Evolutionary conservation across 2,113 vertebrate genomes (phyloP).

Genomic region (Gymnorhina tibicen): DNA sequence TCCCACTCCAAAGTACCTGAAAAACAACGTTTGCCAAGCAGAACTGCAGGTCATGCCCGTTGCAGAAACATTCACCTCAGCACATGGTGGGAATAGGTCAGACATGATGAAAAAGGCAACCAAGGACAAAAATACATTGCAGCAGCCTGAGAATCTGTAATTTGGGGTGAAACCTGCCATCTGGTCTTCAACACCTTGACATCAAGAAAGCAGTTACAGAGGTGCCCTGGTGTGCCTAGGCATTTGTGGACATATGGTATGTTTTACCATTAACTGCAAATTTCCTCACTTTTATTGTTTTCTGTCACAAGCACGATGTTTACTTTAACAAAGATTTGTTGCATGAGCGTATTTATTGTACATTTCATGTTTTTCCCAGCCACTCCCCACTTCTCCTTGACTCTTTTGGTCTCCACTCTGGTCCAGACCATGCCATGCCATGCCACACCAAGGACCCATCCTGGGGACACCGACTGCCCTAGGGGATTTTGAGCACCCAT

Average conservation of each 20-base stretch:
- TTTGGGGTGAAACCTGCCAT: slow-evolving; percentile 39
- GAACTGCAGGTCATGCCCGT: slow-evolving; percentile 30
- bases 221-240: neutral
- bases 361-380: neutral
- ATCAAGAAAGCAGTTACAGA: slow-evolving; percentile 26
- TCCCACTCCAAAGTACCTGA: neutral
- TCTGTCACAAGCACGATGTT: neutral
- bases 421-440: too few relatives aligned
- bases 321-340: neutral
- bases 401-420: neutral
- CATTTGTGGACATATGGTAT: neutral
- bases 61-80: slow-evolving; percentile 13
- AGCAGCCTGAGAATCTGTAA: slow-evolving; percentile 45
- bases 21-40: slow-evolving; percentile 31
- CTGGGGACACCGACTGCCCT: rapidly evolving
- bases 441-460: neutral
- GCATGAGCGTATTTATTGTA: neutral
- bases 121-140: slow-evolving; percentile 40
- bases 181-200: slow-evolving; percentile 40
- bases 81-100: neutral
- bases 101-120: slow-evolving; percentile 26
- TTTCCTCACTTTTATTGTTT: slow-evolving; percentile 40
- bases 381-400: neutral
- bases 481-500: neutral
- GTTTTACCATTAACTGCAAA: slow-evolving; percentile 24